phyloP scores from a whole-genome alignment of 2,888 invertebrate species.

The Ditula angustiorana region DNA sequence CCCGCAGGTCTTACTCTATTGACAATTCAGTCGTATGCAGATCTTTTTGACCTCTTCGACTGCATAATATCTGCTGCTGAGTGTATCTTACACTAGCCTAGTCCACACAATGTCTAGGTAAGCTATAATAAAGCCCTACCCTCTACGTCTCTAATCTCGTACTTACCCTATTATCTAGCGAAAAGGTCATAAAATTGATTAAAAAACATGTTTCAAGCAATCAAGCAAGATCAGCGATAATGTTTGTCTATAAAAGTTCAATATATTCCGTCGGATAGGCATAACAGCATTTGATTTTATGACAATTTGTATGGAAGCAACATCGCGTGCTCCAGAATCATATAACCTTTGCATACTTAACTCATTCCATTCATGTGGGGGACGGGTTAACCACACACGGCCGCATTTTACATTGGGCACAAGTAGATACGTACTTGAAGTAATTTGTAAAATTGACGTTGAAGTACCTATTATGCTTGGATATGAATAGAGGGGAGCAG shows the following conservation, averaged over 20 bases:
- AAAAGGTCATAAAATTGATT: neutral
- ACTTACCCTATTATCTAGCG: neutral
- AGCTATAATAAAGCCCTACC: too few relatives aligned
- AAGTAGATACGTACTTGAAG: too few relatives aligned
- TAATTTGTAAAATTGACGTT: neutral
- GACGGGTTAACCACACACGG: neutral
- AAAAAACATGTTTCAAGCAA: neutral
- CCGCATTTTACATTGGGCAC: neutral
- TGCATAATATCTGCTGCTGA: too few relatives aligned
- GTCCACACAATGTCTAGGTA: too few relatives aligned
- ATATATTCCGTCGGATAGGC: neutral
- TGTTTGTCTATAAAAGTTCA: neutral
- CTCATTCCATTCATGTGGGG: slow-evolving; percentile 23
- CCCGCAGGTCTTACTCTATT: too few relatives aligned
- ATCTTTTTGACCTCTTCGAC: too few relatives aligned
- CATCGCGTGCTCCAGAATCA: neutral
- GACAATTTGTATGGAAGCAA: slow-evolving; percentile 6
- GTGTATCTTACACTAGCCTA: too few relatives aligned
- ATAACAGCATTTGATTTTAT: slow-evolving; percentile 26
- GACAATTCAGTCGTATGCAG: too few relatives aligned
- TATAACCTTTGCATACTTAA: neutral
- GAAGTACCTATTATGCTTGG: neutral
- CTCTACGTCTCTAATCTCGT: too few relatives aligned
- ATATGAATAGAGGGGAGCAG: neutral
- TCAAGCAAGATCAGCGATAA: neutral